These are phyloP conservation scores for Hyperoodon ampullatus DNA, from an alignment of 2,113 vertebrate species.

Conservation along the genomic window DNA sequence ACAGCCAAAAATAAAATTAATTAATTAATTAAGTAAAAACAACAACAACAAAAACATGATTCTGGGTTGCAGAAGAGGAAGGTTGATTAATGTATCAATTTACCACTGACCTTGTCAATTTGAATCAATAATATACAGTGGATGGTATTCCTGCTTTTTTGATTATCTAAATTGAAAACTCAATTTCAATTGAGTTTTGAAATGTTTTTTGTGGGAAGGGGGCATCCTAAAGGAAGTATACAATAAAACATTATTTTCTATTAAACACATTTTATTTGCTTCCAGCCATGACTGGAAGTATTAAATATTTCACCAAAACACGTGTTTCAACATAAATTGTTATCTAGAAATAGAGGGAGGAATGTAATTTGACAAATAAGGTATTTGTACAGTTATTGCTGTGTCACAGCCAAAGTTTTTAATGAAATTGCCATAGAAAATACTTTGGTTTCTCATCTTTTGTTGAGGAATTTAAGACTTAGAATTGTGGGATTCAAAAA, in stretches of 20 bases:
- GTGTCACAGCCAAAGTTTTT: not conserved
- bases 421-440: not conserved
- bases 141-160: not conserved
- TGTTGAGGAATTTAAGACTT: not conserved
- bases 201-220: not conserved
- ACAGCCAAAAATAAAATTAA: no score
- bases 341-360: not conserved
- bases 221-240: not conserved
- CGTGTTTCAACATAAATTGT: not conserved
- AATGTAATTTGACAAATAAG: not conserved
- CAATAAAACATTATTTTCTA: not conserved
- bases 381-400: not conserved
- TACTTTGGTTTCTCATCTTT: not conserved
- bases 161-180: not conserved
- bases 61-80: not conserved
- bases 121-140: not conserved
- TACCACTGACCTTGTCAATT: not conserved
- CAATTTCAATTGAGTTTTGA: no score
- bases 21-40: no score
- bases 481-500: not conserved
- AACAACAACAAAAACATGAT: not conserved
- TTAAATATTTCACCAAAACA: not conserved
- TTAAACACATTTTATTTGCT: not conserved
- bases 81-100: not conserved
- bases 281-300: not conserved